Conservation (phyloP, 2,113 vertebrate genomes). For the Gymnogyps californianus region DNA sequence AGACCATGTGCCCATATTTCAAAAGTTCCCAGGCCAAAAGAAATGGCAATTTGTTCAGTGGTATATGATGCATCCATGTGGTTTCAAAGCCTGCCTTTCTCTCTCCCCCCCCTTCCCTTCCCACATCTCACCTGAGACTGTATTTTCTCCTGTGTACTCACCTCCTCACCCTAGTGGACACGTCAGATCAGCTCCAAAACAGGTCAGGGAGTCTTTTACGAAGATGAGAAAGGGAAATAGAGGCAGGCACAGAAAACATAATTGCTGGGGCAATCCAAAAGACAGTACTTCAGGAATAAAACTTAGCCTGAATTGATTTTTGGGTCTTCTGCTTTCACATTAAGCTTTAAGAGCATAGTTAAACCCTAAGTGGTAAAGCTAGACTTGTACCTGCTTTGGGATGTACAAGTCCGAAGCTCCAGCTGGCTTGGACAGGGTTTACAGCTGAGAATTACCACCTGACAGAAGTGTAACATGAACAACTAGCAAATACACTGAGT, state of each 20-base stretch:
- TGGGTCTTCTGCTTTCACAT: neutral
- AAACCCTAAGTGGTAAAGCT: neutral
- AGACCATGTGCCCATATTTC: neutral
- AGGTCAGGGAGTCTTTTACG: neutral
- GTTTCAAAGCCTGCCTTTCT: neutral
- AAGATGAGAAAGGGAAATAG: neutral
- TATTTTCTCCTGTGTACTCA: neutral
- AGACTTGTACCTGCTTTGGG: neutral
- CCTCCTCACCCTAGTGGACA: neutral
- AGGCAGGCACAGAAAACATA: neutral
- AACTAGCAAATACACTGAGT: neutral
- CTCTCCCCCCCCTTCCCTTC: fast-evolving
- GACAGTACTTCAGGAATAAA: neutral
- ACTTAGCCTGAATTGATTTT: neutral
- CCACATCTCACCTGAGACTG: neutral
- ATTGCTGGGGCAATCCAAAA: neutral
- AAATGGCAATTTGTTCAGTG: neutral
- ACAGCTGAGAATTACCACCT: neutral
- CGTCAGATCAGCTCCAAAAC: neutral
- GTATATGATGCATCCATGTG: neutral
- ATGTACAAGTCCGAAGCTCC: neutral
- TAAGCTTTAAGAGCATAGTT: neutral
- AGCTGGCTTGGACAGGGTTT: neutral
- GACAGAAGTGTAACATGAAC: neutral
- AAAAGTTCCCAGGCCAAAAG: neutral